A percentile compares a stretch with the other conserved stretches of the same genome.
These are phyloP conservation scores for Venustoraphidia nigricollis DNA, from an alignment of 2,888 invertebrate species.

Conservation along the genomic window DNA sequence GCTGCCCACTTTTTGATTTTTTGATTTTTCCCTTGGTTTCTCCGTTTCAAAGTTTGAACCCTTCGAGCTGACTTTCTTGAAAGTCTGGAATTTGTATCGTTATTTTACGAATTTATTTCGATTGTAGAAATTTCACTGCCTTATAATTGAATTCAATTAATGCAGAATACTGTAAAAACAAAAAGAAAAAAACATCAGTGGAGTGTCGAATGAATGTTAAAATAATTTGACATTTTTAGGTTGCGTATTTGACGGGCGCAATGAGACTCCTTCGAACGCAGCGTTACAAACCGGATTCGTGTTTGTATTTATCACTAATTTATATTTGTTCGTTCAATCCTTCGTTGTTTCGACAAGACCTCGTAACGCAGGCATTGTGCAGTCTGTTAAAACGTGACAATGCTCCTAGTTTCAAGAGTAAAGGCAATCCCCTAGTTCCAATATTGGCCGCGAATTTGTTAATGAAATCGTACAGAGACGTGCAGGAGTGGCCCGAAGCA, in stretches of 20 bases:
- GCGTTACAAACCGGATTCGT: conserved; percentile 68
- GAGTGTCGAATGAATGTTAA: neutral
- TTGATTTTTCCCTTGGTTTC: too few species aligned
- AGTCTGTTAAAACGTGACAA: conserved; percentile 67
- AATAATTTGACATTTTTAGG: conserved; percentile 26
- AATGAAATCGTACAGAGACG: conserved; percentile 65
- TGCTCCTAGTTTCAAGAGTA: conserved; percentile 43
- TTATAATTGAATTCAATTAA: too few species aligned
- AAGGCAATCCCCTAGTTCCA: conserved; percentile 65
- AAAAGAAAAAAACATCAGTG: neutral
- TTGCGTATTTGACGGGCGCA: conserved; percentile 73
- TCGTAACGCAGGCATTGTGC: conserved; percentile 61
- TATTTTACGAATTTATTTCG: too few species aligned
- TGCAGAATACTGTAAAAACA: too few species aligned
- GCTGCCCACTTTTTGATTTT: too few species aligned
- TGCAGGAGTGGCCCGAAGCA: conserved; percentile 78
- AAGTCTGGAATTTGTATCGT: too few species aligned
- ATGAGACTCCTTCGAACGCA: conserved; percentile 63
- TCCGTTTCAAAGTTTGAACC: neutral
- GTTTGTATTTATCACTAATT: conserved; percentile 61
- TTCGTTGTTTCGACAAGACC: conserved; percentile 57
- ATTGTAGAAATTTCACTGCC: too few species aligned
- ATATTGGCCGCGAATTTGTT: conserved; percentile 74
- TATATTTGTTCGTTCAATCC: conserved; percentile 70
- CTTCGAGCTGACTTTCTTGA: too few species aligned